Evolutionary conservation across 2,888 invertebrate species (phyloP), one percentile per base, ranked within the genome.

Genomic region (Theretra japonica): DNA sequence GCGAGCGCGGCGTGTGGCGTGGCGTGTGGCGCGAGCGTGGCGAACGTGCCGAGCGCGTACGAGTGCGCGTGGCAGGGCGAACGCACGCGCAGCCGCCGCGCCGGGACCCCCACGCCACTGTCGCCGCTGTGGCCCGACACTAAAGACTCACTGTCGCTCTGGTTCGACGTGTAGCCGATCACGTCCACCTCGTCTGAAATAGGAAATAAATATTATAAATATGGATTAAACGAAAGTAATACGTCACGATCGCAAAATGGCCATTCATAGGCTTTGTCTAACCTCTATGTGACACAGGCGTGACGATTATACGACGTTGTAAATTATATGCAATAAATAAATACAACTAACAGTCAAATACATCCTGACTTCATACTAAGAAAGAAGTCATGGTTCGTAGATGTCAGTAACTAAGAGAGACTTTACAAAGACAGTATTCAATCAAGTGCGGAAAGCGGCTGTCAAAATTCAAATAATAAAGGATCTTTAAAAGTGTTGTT

Each of bases 171-270:
- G 94, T 97, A 97, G 73, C 97, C 97, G 84, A 97, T 96, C 86
- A 97, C 97, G 92, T 97, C 97, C 85, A 97, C 97, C 90, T 97
- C 97, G 94, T 97, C 97, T 97, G 96, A 30, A 96, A 91, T 73
- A 58, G 19, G 70, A 41, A 68, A 57, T 25, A 25, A 57, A 28
- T 5, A 57, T 21, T 21, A 33, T 33, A 17, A 17, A 8, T 41
- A 41, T 41, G 6, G 2, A 30, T 30, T 0, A 2, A 30, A 5
- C 30, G 5, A 30, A 30, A 30, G 30, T 30, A 30, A 6, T 7
- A 30, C 7, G 5, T 30, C 30, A 30, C 6, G 30, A 30, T 30
- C 30, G 30, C 7, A 30, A 30, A 30, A 5, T 30, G 2, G 30
- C 30, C 6, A 30, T 30, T 7, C 30, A 30, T 30, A 30, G 28